Base-by-base conservation (phyloP, 2,888 invertebrate genomes). In the Stomorhina lunata region DNA sequence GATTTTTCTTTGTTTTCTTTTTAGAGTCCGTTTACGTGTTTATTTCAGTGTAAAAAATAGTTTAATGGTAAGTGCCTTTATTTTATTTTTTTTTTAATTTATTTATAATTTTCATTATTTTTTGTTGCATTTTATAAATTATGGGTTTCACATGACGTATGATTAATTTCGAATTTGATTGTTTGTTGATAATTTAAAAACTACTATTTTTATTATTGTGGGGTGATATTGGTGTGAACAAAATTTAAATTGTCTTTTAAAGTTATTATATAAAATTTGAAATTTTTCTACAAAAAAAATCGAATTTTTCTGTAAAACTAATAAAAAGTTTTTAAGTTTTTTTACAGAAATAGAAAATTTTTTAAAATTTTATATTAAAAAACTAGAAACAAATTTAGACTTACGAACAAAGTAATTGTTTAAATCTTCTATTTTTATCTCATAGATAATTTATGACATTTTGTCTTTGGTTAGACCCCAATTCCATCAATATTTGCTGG, bases 91-190 rank as follows among this genome's bases (percentile, higher is more conserved):
- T 68, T 68, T 78, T 55, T 53, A 37, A 72, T 50, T 61, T 68
- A 22, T 76, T 76, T 34, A 29, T 32, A 15, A 34, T 27, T 12
- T 55, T 40, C 4, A 15, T 37, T 9, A n/a, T 32, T 59, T 61
- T 61, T 48, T 32, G 37, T 68, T 68, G 50, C 22, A 25, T 2
- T 1, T 50, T 69, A 53, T 63, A 80, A 68, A 69, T 45, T 69
- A 48, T 80, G 68, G 65, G 45, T 63, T 69, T 63, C 48, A 63
- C 37, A 69, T 80, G 80, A 63, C 73, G 63, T 69, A 69, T 80
- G 80, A 80, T 68, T 69, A 55, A 80, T 73, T 66, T 68, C 1
- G 32, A 40, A 32, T 37, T 63, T 61, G 45, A 59, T 59, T 59
- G 22, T 34, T 75, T 45, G 66, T 37, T 76, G 55, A 75, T 65